Evolutionary conservation across 64 coral and sea anemone species (phyloP).

Genomic region (Montipora capricornis): DNA sequence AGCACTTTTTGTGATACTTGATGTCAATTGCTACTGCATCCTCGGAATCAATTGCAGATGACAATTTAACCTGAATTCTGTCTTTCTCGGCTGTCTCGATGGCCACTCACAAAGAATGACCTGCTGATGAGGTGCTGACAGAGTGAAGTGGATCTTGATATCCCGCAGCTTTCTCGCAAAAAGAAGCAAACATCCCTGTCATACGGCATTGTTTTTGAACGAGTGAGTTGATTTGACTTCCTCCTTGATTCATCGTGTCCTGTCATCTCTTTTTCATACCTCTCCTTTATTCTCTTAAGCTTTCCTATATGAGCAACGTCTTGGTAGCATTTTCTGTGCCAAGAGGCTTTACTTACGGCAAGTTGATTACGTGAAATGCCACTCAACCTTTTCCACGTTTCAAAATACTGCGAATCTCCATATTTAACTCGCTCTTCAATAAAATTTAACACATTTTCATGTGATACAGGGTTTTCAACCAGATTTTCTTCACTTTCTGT

Average conservation of each 20-base stretch:
- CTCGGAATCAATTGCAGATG: not conserved
- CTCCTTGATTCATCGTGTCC: not conserved
- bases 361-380: not conserved
- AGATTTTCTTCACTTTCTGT: constrained; percentile 15
- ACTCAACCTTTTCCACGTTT: constrained; percentile 27
- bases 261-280: constrained; percentile 28
- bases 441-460: constrained; percentile 36
- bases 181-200: constrained; percentile 20
- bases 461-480: constrained; percentile 24
- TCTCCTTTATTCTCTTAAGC: constrained; percentile 44
- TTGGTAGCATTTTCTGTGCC: constrained; percentile 36
- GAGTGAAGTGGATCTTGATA: constrained; percentile 17
- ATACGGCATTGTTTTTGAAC: constrained; percentile 35
- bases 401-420: constrained; percentile 22
- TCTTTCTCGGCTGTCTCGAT: not conserved
- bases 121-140: not conserved
- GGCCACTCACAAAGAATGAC: constrained; percentile 13
- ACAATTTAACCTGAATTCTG: constrained; percentile 26
- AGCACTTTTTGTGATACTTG: constrained; percentile 29
- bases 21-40: constrained; percentile 25
- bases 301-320: constrained; percentile 27
- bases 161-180: not conserved
- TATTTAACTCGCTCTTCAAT: constrained; percentile 48
- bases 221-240: no score
- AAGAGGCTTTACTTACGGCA: constrained; percentile 22